Evolutionary conservation across 2,888 invertebrate species (phyloP).

Genomic region (Hydrotaea diabolus): DNA sequence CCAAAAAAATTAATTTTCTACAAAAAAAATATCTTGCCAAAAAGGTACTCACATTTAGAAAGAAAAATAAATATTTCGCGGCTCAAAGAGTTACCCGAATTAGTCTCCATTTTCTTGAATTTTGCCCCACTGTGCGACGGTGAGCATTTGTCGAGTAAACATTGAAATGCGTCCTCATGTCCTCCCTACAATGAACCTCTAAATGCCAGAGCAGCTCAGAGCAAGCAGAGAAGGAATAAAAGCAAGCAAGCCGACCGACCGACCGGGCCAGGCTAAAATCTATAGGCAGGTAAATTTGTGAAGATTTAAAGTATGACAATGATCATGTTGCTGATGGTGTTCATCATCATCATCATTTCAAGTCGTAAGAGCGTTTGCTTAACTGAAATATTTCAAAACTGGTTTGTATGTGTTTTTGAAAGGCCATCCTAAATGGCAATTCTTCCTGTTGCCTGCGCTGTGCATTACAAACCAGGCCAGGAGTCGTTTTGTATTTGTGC

Average conservation of each 20-base stretch:
- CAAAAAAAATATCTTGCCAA: no score
- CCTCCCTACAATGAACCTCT: slow-evolving; percentile 42
- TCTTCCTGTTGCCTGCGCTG: slow-evolving; percentile 1
- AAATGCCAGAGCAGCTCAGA: background rate
- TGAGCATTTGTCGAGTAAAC: slow-evolving; percentile 36
- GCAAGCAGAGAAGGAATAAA: background rate
- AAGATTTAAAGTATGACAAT: background rate
- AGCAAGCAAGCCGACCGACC: no score
- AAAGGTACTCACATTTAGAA: no score
- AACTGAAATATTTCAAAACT: background rate
- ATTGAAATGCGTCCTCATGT: slow-evolving; percentile 51
- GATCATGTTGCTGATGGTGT: background rate
- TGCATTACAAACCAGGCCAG: background rate
- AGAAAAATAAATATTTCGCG: no score
- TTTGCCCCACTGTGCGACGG: no score
- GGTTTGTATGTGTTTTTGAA: background rate
- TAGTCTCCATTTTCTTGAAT: no score
- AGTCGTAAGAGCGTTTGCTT: background rate
- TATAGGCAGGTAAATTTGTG: background rate
- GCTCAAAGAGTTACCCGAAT: no score
- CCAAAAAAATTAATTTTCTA: no score
- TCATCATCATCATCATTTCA: background rate
- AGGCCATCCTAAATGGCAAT: background rate
- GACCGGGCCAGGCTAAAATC: no score
- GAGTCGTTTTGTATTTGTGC: background rate